Evolutionary conservation across 2,113 vertebrate species (phyloP).

Genomic region (pig (Sus scrofa)): T2T-Sscrofa CM000830.6:78152001-78152500

Average conservation of each 20-base stretch:
- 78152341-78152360: background rate
- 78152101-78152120: background rate
- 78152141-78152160: background rate
- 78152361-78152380: background rate
- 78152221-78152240: background rate
- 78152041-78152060: background rate
- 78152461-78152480: background rate
- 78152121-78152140: background rate
- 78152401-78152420: background rate
- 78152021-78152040: background rate
- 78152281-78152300: background rate
- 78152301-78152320: background rate
- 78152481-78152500: background rate
- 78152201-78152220: background rate
- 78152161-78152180: background rate
- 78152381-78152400: background rate
- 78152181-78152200: background rate
- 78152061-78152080: background rate
- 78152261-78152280: background rate
- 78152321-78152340: background rate
- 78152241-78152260: background rate
- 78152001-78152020: background rate
- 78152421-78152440: background rate
- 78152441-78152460: background rate
- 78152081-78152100: background rate